phyloP scores from a whole-genome alignment of 2,113 vertebrate species.

The Python bivittatus region DNA sequence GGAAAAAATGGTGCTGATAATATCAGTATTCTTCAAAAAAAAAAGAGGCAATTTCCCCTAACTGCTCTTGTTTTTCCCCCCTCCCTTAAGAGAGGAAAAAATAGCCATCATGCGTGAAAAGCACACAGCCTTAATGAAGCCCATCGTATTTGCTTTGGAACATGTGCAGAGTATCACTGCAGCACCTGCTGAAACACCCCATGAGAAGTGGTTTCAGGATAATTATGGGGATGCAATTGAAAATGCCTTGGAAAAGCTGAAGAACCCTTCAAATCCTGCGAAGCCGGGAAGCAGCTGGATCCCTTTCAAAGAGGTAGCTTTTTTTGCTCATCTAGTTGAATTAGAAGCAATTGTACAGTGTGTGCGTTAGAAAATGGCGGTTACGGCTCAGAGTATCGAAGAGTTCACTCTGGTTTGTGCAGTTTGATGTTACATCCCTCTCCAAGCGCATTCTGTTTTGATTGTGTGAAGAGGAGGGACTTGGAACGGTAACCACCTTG shows the following conservation, averaged over 20 bases:
- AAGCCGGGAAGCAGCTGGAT: constrained; percentile 97
- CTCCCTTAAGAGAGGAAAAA: constrained; percentile 88
- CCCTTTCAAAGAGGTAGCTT: constrained; percentile 92
- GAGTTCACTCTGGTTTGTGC: background rate
- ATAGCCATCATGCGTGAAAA: constrained; percentile 98
- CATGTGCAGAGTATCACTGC: constrained; percentile 94
- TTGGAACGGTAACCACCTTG: background rate
- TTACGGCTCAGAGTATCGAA: background rate
- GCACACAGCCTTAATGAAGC: constrained; percentile 96
- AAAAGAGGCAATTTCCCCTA: background rate
- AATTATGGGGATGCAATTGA: constrained; percentile 90
- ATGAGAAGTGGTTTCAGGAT: constrained; percentile 98
- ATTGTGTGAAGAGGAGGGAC: background rate
- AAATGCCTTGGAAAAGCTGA: constrained; percentile 89
- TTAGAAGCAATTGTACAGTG: fast-evolving
- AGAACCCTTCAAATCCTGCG: constrained; percentile 90
- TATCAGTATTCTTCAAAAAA: background rate
- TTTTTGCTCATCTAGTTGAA: background rate
- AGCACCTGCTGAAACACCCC: constrained; percentile 90
- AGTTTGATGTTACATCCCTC: background rate
- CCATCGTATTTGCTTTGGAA: constrained; percentile 95
- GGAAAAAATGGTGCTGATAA: background rate
- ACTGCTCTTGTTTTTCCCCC: background rate
- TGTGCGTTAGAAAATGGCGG: background rate
- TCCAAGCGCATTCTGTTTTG: background rate